Evolutionary conservation across 2,113 vertebrate species (phyloP).

Genomic region (Seriola quinqueradiata): DNA sequence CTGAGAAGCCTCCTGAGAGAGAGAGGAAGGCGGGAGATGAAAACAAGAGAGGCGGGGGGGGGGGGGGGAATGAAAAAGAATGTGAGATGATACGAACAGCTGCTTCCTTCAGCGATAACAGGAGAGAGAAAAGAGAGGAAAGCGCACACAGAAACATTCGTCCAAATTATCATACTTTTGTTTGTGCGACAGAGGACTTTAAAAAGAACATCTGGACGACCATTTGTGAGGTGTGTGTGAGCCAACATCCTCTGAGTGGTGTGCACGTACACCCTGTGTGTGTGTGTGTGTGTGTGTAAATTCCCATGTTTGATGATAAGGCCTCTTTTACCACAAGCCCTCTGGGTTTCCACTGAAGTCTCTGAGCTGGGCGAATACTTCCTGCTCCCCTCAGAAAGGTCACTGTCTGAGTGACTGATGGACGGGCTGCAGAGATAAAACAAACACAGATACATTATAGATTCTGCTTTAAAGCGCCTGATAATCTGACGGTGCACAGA

Average conservation of each 20-base stretch:
- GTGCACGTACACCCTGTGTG: slow-evolving; percentile 30
- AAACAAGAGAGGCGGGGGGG: slow-evolving; percentile 20
- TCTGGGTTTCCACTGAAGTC: slow-evolving; percentile 87
- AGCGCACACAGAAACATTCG: slow-evolving; percentile 39
- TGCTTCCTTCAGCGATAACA: slow-evolving; percentile 58
- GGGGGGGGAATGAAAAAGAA: slow-evolving; percentile 11
- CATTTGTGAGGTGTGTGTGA: slow-evolving; percentile 39
- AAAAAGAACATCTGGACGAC: slow-evolving; percentile 69
- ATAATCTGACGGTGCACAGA: slow-evolving; percentile 13
- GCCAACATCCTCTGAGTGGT: slow-evolving; percentile 50
- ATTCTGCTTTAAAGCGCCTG: not conserved
- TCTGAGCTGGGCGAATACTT: slow-evolving; percentile 90
- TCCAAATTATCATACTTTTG: slow-evolving; percentile 62
- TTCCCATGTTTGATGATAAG: slow-evolving; percentile 32
- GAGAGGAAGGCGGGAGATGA: slow-evolving; percentile 27
- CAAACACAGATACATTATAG: slow-evolving; percentile 23
- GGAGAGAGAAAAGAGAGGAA: slow-evolving; percentile 29
- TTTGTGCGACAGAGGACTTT: slow-evolving; percentile 47
- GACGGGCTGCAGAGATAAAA: slow-evolving; percentile 79
- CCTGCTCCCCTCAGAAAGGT: slow-evolving; percentile 87
- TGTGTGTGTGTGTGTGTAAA: slow-evolving; percentile 29
- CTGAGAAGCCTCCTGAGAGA: slow-evolving; percentile 85
- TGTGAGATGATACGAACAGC: slow-evolving; percentile 63
- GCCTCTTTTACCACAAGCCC: slow-evolving; percentile 86
- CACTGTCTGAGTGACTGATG: slow-evolving; percentile 88